Evolutionary conservation across 2,797 vertebrate genomes (phyloP).

Genomic region (Microchirus variegatus): DNA sequence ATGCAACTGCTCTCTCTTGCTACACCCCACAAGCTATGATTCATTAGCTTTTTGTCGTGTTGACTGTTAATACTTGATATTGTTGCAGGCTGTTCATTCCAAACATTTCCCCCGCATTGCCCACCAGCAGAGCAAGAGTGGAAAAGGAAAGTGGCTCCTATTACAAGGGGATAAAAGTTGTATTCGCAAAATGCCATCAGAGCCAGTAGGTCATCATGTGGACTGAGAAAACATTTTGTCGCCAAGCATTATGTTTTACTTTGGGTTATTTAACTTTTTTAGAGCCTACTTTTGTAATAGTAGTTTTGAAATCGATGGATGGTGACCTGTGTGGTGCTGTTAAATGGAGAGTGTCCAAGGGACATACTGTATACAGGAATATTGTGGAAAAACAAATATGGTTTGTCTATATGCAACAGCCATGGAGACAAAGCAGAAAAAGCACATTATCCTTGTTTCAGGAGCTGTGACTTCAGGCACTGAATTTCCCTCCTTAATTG

Average conservation of each 20-base stretch:
- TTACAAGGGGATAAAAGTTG: slow-evolving; percentile 47
- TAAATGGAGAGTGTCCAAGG: no score
- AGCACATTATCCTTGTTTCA: not conserved
- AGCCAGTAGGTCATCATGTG: slow-evolving; percentile 34
- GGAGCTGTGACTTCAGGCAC: not conserved
- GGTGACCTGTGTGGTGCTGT: no score
- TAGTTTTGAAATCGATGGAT: no score
- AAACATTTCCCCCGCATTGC: slow-evolving; percentile 59
- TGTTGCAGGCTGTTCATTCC: slow-evolving; percentile 73
- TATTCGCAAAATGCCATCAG: slow-evolving; percentile 39
- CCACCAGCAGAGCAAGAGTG: slow-evolving; percentile 52
- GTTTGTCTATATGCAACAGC: not conserved
- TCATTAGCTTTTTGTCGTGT: slow-evolving; percentile 80
- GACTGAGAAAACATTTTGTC: no score
- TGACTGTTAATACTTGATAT: slow-evolving; percentile 74
- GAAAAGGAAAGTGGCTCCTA: slow-evolving; percentile 38
- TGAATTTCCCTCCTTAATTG: no score
- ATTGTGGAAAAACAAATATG: not conserved
- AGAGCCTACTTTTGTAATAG: no score
- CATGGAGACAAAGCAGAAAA: not conserved
- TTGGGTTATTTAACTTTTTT: no score
- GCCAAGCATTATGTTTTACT: no score
- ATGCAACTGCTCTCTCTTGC: slow-evolving; percentile 67
- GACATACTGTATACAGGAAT: no score
- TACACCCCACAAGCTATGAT: slow-evolving; percentile 76